These are phyloP conservation scores for Leptarthrus brevirostris DNA, from an alignment of 2,888 invertebrate species.

Conservation along the genomic window DNA sequence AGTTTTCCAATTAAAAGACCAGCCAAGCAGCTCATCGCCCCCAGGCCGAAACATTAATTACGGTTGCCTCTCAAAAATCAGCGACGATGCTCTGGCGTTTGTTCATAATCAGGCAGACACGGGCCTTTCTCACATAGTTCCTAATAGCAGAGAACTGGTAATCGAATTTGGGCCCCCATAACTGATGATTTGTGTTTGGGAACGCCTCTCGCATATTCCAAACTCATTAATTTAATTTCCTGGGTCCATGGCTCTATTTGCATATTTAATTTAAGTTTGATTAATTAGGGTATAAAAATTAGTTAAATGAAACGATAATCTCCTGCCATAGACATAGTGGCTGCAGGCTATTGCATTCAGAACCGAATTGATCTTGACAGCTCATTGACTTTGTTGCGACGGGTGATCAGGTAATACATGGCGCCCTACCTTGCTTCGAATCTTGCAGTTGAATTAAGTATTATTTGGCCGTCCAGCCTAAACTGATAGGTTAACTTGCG, in stretches of 20 bases:
- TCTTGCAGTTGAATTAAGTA: background rate
- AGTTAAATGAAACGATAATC: constrained; percentile 27
- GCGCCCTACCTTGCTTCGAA: background rate
- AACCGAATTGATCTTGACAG: constrained; percentile 12
- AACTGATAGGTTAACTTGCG: constrained; percentile 12
- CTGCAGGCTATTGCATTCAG: background rate
- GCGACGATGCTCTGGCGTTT: constrained; percentile 1
- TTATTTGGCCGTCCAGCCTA: background rate
- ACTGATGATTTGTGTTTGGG: constrained; percentile 51
- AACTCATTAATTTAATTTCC: constrained; percentile 54
- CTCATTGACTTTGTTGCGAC: constrained; percentile 25
- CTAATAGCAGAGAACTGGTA: constrained; percentile 45
- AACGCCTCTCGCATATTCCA: constrained; percentile 53
- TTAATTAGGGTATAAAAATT: constrained; percentile 43
- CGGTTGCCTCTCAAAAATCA: constrained; percentile 30
- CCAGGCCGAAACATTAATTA: constrained; percentile 50
- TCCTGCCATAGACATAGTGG: background rate
- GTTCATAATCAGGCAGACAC: constrained; percentile 11
- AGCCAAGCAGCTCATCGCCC: constrained; percentile 48
- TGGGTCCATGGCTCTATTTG: constrained; percentile 51
- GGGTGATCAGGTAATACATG: background rate
- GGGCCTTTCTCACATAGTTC: constrained; percentile 48
- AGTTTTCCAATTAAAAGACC: constrained; percentile 53
- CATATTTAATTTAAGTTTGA: constrained; percentile 53
- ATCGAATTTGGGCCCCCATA: constrained; percentile 49